These are phyloP conservation scores for Podarcis cretensis DNA, from an alignment of 2,113 vertebrate species.

Conservation along the genomic window DNA sequence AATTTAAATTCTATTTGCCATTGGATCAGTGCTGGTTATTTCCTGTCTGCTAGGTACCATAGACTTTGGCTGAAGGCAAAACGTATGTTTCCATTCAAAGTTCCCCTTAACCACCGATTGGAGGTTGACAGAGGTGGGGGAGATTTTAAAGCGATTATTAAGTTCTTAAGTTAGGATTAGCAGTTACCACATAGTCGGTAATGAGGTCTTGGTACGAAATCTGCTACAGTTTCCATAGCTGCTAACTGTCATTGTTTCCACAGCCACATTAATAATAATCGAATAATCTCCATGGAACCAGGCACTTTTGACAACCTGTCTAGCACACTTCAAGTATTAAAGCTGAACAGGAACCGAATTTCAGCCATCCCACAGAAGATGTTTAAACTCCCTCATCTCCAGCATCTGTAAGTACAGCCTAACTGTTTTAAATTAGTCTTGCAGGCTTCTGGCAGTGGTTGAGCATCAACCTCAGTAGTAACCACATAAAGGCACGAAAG, in stretches of 20 bases:
- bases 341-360: slow-evolving; percentile 91
- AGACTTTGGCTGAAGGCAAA: not conserved
- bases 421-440: slow-evolving; percentile 64
- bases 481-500: slow-evolving; percentile 14
- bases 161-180: slow-evolving; percentile 18
- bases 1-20: not conserved
- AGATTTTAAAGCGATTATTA: slow-evolving; percentile 30
- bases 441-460: slow-evolving; percentile 41
- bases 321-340: slow-evolving; percentile 86
- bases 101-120: not conserved
- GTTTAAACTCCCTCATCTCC: slow-evolving; percentile 92
- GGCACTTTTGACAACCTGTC: slow-evolving; percentile 92
- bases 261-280: slow-evolving; percentile 92
- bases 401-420: slow-evolving; percentile 89
- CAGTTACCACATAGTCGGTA: slow-evolving; percentile 11
- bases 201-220: not conserved
- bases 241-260: slow-evolving; percentile 54
- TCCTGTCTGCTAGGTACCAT: not conserved
- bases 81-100: slow-evolving; percentile 12
- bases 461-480: slow-evolving; percentile 53
- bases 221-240: not conserved
- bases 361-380: slow-evolving; percentile 89
- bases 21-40: not conserved
- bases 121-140: not conserved
- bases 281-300: slow-evolving; percentile 86